Base-by-base conservation (phyloP, 1,140 invertebrate genomes). In the Drosophila nebulosa region DNA sequence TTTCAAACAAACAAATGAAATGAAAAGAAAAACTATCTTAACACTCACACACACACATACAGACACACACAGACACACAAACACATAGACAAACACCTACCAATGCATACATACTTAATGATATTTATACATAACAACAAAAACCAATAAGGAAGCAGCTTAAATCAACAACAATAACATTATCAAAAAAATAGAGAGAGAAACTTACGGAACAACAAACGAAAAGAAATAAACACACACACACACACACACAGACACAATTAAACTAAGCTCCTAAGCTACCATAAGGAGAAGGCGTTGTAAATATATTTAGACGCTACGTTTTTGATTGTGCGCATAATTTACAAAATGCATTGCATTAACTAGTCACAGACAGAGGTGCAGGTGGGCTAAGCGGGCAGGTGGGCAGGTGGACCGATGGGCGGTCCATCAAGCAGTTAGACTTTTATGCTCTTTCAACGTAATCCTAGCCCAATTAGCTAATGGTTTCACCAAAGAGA, bases 231-330 rank as follows among this genome's bases (percentile, higher is more conserved):
- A n/a, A n/a, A n/a, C n/a, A n/a, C n/a, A n/a, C n/a, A n/a, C n/a
- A n/a, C n/a, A n/a, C n/a, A n/a, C n/a, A n/a, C n/a, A n/a, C n/a
- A n/a, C n/a, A n/a, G 10, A 30, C 7, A 9, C 7, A n/a, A 16
- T 39, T 51, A 61, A 52, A 69, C 42, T 22, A 74, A 79, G 77
- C 68, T 73, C 76, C 70, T 64, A 70, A n/a, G n/a, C n/a, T 35
- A 42, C 57, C 35, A 63, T 10, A 46, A 46, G 39, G 16, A 24
- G 39, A 7, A 24, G 18, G 72, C 62, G 58, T 80, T 84, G 79
- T 85, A 84, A 84, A 84, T 84, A 85, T 64, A 85, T 67, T 80
- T 69, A 77, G 80, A 55, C 36, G 81, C 79, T 56, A 46, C 61
- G 57, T 75, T 75, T 84, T 73, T 72, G 69, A 66, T 73, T 70